Evolutionary conservation across 2,888 invertebrate species (phyloP).

Genomic region (Allolobophora icterica): DNA sequence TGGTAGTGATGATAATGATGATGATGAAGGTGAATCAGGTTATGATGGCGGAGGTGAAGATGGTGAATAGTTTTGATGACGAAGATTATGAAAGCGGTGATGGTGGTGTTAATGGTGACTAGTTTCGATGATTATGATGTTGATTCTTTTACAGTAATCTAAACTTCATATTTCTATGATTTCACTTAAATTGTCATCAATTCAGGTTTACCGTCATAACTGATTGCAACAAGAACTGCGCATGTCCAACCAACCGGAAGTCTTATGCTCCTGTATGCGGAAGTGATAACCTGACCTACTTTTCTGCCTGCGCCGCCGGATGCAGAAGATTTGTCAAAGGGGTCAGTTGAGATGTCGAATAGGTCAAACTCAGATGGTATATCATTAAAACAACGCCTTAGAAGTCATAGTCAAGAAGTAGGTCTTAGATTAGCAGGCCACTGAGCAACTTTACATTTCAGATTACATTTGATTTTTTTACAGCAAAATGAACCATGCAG

Average conservation of each 20-base stretch:
- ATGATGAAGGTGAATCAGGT: not conserved
- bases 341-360: constrained; percentile 27
- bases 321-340: constrained; percentile 38
- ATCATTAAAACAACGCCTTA: not conserved
- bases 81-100: not conserved
- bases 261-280: constrained; percentile 44
- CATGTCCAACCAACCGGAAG: constrained; percentile 35
- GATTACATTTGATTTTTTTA: no score
- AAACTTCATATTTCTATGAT: not conserved
- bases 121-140: no score
- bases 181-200: not conserved
- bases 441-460: no score
- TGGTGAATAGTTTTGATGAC: not conserved
- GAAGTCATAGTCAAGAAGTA: not conserved
- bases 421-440: no score
- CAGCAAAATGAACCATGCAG: no score
- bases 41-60: not conserved
- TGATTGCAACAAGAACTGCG: constrained; percentile 41
- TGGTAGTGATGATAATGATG: no score
- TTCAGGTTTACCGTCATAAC: constrained; percentile 41
- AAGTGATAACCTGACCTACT: constrained; percentile 43
- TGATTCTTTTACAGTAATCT: not conserved
- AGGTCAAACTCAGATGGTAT: no score
- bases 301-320: constrained; percentile 47
- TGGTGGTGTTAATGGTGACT: not conserved